A percentile compares a stretch with the other conserved stretches of the same genome.
Evolutionary conservation across 2,888 invertebrate genomes (phyloP).

Genomic region (Hydropsyche betteni): DNA sequence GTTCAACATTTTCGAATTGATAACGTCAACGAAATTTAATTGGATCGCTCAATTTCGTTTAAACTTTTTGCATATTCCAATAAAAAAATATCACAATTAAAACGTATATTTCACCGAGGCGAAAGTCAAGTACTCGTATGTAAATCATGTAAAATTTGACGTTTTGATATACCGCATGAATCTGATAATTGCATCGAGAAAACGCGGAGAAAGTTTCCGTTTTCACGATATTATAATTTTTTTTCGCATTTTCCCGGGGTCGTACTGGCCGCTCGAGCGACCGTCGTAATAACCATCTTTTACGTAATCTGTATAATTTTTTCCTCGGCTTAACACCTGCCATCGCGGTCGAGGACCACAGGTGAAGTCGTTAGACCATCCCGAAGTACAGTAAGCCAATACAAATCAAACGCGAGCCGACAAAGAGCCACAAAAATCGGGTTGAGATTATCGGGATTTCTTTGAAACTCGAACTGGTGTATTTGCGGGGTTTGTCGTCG

Average conservation of each 20-base stretch:
- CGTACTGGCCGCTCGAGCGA: neutral
- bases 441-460: too few species aligned
- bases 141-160: neutral
- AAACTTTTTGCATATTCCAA: neutral
- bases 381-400: too few species aligned
- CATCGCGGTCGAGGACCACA: slow-evolving; percentile 12
- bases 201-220: neutral
- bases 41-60: neutral
- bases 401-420: too few species aligned
- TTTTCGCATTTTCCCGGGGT: slow-evolving; percentile 4
- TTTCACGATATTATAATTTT: neutral
- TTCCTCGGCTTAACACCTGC: slow-evolving; percentile 7
- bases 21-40: neutral
- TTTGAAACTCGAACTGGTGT: too few species aligned
- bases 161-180: neutral
- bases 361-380: neutral
- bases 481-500: too few species aligned
- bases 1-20: neutral
- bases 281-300: slow-evolving; percentile 13
- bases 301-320: slow-evolving; percentile 1
- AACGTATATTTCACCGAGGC: too few species aligned
- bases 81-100: too few species aligned
- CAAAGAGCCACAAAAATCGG: too few species aligned
- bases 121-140: neutral
- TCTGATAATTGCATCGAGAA: neutral